phyloP scores from a whole-genome alignment of 2,888 invertebrate genomes.

The Linyphia triangularis region DNA sequence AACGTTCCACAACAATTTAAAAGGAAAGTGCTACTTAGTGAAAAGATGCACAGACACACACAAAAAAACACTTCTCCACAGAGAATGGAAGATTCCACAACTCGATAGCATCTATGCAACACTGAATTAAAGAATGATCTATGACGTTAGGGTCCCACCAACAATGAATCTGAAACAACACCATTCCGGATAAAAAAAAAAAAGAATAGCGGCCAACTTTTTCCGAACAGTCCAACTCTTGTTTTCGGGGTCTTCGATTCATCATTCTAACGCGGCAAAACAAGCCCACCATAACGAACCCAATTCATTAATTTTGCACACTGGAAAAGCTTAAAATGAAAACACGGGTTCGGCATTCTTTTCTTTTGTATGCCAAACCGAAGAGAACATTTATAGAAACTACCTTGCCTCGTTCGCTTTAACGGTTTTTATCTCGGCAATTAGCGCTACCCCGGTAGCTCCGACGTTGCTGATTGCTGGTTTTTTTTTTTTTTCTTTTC shows the following conservation, averaged over 20 bases:
- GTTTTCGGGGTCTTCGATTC: not conserved
- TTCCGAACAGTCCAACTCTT: constrained; percentile 13
- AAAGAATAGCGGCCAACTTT: constrained; percentile 1
- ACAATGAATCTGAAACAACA: not conserved
- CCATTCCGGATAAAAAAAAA: not conserved
- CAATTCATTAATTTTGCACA: constrained; percentile 49
- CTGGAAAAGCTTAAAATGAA: constrained; percentile 16
- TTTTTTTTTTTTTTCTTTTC: constrained; percentile 10
- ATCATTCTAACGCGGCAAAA: constrained; percentile 18
- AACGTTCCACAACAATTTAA: not conserved
- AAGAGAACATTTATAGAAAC: constrained; percentile 52
- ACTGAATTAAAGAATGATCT: not conserved
- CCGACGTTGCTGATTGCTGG: not conserved
- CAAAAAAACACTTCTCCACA: not conserved
- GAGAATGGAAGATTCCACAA: not conserved
- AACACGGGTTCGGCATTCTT: constrained; percentile 5
- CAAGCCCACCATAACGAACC: constrained; percentile 14
- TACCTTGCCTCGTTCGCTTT: constrained; percentile 49
- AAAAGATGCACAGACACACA: too few species aligned
- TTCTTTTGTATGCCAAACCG: not conserved
- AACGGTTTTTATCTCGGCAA: constrained; percentile 63
- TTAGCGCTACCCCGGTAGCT: constrained; percentile 52
- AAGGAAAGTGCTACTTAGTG: not conserved
- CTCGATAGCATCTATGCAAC: not conserved
- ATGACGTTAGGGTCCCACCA: not conserved